phyloP scores from a whole-genome alignment of 92 coral and sea anemone species.

The Palythoa heliodiscus region DNA sequence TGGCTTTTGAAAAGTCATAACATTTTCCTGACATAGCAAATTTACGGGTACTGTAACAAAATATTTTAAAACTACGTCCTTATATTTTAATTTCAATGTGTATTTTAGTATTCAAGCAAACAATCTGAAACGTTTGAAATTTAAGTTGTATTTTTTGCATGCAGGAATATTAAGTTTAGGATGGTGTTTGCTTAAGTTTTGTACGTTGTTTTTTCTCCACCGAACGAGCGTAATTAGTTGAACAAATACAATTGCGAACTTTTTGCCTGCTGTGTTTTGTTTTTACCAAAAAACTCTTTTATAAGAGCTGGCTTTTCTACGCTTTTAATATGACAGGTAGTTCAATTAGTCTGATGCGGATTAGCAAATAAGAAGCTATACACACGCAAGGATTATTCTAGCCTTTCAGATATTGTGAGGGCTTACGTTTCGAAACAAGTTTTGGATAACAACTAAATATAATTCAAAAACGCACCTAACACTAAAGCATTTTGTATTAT shows the following conservation, averaged over 20 bases:
- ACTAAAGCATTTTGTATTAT: background rate
- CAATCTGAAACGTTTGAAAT: background rate
- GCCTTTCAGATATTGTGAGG: background rate
- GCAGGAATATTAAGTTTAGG: background rate
- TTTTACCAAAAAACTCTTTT: background rate
- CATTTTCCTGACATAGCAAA: background rate
- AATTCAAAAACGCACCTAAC: background rate
- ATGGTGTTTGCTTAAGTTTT: background rate
- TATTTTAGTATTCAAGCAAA: background rate
- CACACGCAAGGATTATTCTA: background rate
- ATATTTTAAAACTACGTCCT: background rate
- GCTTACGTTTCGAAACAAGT: background rate
- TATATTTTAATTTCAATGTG: background rate
- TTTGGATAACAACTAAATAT: background rate
- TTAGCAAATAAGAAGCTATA: background rate
- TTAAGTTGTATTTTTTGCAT: background rate
- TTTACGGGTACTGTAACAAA: background rate
- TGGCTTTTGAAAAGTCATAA: background rate
- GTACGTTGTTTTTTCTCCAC: background rate
- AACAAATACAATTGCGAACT: background rate
- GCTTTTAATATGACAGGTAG: background rate
- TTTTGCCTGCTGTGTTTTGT: background rate
- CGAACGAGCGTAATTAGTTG: background rate
- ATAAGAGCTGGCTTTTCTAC: background rate
- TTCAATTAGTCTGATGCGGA: background rate